Conservation (phyloP, 2,797 vertebrate genomes). For the Orestias chungarensis region DNA sequence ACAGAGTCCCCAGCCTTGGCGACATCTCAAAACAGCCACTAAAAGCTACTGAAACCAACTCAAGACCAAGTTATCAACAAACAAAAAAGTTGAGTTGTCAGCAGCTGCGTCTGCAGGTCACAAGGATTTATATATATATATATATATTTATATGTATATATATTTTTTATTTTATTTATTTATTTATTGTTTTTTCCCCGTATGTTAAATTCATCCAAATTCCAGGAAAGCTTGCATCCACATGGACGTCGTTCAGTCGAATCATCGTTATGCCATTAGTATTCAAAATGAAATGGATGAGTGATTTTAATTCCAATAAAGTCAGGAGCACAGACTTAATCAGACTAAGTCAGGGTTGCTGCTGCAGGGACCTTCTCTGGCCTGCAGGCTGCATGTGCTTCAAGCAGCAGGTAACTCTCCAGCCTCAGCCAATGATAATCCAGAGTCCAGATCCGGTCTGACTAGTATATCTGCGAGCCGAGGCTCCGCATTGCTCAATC, state of each 20-base stretch:
- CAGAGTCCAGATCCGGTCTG: constrained; percentile 33
- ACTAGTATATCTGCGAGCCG: constrained; percentile 18
- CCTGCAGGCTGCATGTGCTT: constrained; percentile 21
- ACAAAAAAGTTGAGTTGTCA: background rate
- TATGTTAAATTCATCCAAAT: too few species aligned
- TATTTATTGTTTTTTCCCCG: too few species aligned
- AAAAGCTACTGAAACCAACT: background rate
- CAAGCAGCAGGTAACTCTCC: constrained; percentile 19
- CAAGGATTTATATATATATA: too few species aligned
- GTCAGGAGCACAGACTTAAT: background rate
- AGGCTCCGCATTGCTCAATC: constrained; percentile 19
- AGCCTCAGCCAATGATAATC: constrained; percentile 69
- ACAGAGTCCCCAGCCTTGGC: background rate
- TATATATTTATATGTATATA: too few species aligned
- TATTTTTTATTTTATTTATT: too few species aligned
- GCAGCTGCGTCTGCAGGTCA: background rate
- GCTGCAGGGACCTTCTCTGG: background rate
- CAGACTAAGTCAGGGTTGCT: background rate
- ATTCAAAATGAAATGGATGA: background rate
- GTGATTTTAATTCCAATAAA: background rate
- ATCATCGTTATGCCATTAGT: too few species aligned
- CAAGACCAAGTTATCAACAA: background rate
- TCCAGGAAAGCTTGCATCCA: too few species aligned
- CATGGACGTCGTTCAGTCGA: too few species aligned
- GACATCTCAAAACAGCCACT: background rate